Evolutionary conservation across 2,888 invertebrate species (phyloP).

Genomic region (Microctonus hyperodae): DNA sequence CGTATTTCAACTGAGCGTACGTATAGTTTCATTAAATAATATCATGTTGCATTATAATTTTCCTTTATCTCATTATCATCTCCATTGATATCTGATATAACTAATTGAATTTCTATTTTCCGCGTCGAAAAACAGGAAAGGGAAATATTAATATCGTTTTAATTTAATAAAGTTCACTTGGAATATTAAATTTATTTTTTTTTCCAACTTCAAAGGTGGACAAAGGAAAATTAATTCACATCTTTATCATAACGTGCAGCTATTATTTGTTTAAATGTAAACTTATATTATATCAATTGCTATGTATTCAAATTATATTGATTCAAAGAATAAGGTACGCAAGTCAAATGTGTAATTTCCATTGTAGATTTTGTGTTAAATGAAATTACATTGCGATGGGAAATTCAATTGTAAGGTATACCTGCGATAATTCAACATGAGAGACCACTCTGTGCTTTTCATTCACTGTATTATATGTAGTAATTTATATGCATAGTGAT

Average conservation of each 20-base stretch:
- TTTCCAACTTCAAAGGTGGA: no score
- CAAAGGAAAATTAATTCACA: no score
- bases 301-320: constrained; percentile 22
- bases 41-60: constrained; percentile 35
- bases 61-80: constrained; percentile 6
- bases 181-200: no score
- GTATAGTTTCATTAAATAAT: constrained; percentile 41
- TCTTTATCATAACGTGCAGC: no score
- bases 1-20: constrained; percentile 15
- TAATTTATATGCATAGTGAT: neutral
- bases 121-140: neutral
- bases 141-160: neutral
- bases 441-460: neutral
- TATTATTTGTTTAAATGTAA: no score
- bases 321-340: constrained; percentile 13
- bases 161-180: no score
- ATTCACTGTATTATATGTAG: neutral
- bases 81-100: neutral
- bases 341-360: constrained; percentile 41
- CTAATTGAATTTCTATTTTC: neutral
- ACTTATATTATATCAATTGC: neutral
- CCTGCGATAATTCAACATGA: constrained; percentile 11
- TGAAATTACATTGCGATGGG: constrained; percentile 41
- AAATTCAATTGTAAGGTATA: constrained; percentile 40
- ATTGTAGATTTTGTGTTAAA: constrained; percentile 40